Evolutionary conservation across 2,888 invertebrate genomes (phyloP), one percentile per base, ranked within the genome.

Genomic region (Lordiphosa fenestrarum): DNA sequence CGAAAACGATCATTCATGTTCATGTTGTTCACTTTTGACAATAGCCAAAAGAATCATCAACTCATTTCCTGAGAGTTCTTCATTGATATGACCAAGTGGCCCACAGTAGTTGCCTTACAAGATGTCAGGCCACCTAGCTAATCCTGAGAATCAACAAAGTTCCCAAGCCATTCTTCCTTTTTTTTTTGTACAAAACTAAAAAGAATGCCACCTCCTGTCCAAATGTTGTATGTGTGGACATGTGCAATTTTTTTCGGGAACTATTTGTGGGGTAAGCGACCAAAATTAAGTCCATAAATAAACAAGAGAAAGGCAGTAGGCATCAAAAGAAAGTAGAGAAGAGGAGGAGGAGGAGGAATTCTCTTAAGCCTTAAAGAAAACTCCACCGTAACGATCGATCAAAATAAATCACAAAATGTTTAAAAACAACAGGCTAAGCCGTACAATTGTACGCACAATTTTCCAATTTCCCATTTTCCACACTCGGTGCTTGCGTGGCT

Each of bases 181-280:
- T 44, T 13, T 33, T 30, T 38, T 30, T 35, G 25, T 25, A 36
- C 33, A 42, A 42, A 40, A 36, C 30, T 49, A 30, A 44, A 44
- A 25, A 13, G 44, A 13, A 41, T 53, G 51, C 46, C 67, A 53
- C 64, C 56, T 69, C 54, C 62, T 61, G 60, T 44, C 53, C 56
- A 49, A 42, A 30, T 37, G 15, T 38, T 48, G n/a, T 37, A 23
- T 73, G 82, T 78, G 76, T 58, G 72, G 78, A 82, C 80, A 78
- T 76, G 63, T 76, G 83, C 76, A 74, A 82, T 78, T 66, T 63
- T 40, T 70, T 75, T 73, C 66, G 4, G 69, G 72, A 76, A 75
- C 76, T 71, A 78, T 76, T 71, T 76, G 83, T 82, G 83, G 69
- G 82, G 82, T 62, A 78, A 71, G 48, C 69, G 72, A 76, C 82